phyloP scores from a whole-genome alignment of 1,140 invertebrate species.

The Danaus plexippus region DNA sequence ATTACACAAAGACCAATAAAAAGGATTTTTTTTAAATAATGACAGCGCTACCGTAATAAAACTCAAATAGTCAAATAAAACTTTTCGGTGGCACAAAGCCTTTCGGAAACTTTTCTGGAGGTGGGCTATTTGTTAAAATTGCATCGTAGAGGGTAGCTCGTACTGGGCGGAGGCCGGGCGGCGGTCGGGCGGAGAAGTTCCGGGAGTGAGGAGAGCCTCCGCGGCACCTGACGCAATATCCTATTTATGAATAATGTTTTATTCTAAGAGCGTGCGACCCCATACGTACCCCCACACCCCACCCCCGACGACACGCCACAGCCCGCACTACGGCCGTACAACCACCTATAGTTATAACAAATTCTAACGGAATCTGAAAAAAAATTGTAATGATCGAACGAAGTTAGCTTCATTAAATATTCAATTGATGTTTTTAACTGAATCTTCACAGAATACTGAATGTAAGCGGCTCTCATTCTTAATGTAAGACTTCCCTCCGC shows the following conservation, averaged over 20 bases:
- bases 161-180: conserved; percentile 20
- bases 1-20: too few relatives aligned
- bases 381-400: too few relatives aligned
- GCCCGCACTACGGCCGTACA: conserved; percentile 7
- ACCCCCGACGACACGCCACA: conserved; percentile 17
- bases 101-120: conserved; percentile 11
- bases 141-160: conserved; percentile 26
- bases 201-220: conserved; percentile 14
- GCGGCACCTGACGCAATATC: conserved; percentile 57
- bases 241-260: conserved; percentile 70
- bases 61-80: conserved; percentile 5
- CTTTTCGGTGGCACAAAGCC: too few relatives aligned
- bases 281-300: conserved; percentile 6
- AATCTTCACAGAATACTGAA: too few relatives aligned
- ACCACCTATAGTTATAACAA: too few relatives aligned
- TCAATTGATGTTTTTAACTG: too few relatives aligned
- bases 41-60: not conserved
- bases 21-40: too few relatives aligned
- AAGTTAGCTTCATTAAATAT: too few relatives aligned
- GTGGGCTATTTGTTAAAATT: conserved; percentile 28
- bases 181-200: conserved; percentile 13
- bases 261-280: conserved; percentile 63
- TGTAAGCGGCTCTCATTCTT: too few relatives aligned
- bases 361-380: too few relatives aligned
- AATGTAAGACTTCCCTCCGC: too few relatives aligned